Evolutionary conservation across 1,140 invertebrate species (phyloP).

Genomic region (Zaprionus ornatus): DNA sequence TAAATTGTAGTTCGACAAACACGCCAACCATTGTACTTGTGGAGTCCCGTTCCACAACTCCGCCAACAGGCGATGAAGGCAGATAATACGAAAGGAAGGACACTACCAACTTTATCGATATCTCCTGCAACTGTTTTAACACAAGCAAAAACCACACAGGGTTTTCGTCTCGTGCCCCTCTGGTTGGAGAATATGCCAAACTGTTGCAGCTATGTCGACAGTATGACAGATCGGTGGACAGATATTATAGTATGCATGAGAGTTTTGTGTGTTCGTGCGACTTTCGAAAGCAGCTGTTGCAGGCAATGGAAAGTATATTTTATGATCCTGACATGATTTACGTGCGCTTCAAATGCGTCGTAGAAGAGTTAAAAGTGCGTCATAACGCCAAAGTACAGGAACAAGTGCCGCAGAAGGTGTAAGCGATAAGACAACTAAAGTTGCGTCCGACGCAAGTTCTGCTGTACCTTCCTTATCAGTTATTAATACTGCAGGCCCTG

Average conservation of each 20-base stretch:
- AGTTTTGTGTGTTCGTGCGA: constrained; percentile 77
- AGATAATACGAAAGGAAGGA: constrained; percentile 11
- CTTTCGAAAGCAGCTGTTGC: constrained; percentile 78
- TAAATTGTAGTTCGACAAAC: too few species aligned
- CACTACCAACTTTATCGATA: background rate
- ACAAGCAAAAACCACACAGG: background rate
- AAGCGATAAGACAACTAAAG: background rate
- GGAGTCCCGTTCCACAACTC: constrained; percentile 68
- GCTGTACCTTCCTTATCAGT: background rate
- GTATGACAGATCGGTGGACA: constrained; percentile 75
- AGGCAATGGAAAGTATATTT: constrained; percentile 72
- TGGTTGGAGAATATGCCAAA: constrained; percentile 57
- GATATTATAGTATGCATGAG: constrained; percentile 84
- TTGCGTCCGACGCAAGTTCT: background rate
- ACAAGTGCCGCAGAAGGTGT: background rate
- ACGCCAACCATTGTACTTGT: constrained; percentile 59
- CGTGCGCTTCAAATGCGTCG: constrained; percentile 66
- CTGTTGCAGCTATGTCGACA: constrained; percentile 83
- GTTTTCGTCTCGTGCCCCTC: background rate
- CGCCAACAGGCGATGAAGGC: constrained; percentile 63
- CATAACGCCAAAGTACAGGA: constrained; percentile 47
- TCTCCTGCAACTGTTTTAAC: background rate
- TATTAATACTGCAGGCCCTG: background rate
- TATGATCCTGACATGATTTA: constrained; percentile 77
- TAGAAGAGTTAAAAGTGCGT: constrained; percentile 75